Conservation (phyloP, 23 tunicate genomes). For the Trididemnum clinides region DNA sequence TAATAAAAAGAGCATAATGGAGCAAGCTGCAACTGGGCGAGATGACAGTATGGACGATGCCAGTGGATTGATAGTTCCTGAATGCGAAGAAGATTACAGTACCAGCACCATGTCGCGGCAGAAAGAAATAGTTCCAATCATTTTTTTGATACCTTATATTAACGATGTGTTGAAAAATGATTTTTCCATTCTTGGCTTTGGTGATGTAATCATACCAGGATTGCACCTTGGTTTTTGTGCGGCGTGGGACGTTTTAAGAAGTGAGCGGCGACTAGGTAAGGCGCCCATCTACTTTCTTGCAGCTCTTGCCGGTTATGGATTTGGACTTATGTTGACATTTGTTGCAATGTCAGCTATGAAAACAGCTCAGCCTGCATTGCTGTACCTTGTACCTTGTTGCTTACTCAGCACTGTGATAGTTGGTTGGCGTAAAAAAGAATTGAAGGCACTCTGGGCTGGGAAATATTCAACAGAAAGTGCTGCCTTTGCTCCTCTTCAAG, state of each 20-base stretch:
- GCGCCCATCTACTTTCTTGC: slow-evolving; percentile 61
- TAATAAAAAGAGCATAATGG: slow-evolving; percentile 79
- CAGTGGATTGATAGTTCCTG: too few species aligned
- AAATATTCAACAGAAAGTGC: background rate
- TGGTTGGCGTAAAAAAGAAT: slow-evolving; percentile 67
- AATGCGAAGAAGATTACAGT: too few species aligned
- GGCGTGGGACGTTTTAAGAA: slow-evolving; percentile 55
- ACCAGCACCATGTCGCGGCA: too few species aligned
- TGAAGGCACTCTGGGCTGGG: slow-evolving; percentile 64
- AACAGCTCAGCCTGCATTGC: slow-evolving; percentile 89
- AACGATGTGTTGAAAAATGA: slow-evolving; percentile 30
- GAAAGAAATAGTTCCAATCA: slow-evolving; percentile 81
- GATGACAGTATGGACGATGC: slow-evolving; percentile 38
- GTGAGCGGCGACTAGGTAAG: slow-evolving; percentile 22
- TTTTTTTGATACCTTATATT: slow-evolving; percentile 72
- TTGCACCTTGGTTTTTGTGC: slow-evolving; percentile 90
- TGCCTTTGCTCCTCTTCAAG: too few species aligned
- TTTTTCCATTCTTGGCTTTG: slow-evolving; percentile 84
- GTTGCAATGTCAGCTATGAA: slow-evolving; percentile 64
- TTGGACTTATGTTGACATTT: slow-evolving; percentile 71
- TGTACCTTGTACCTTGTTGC: slow-evolving; percentile 79
- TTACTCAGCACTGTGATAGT: slow-evolving; percentile 58
- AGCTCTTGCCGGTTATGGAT: slow-evolving; percentile 59
- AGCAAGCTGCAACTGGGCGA: slow-evolving; percentile 80
- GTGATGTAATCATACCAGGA: slow-evolving; percentile 92